Evolutionary conservation across 2,888 invertebrate genomes (phyloP).

Genomic region (Perizoma flavofasciatum): DNA sequence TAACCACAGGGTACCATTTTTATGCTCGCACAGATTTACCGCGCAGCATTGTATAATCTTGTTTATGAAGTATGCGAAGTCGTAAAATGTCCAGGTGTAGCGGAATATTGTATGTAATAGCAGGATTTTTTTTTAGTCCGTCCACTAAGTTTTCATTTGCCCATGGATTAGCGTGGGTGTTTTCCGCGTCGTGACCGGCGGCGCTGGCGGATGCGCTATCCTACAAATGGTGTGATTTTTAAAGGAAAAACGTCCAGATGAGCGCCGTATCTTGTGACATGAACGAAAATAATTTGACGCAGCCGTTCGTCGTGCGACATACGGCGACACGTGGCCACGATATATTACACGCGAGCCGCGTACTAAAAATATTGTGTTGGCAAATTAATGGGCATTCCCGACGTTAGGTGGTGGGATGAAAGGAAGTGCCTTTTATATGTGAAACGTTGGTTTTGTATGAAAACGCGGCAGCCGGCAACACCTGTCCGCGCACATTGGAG

Average conservation of each 20-base stretch:
- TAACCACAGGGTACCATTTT: slow-evolving; percentile 41
- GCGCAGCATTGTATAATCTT: slow-evolving; percentile 35
- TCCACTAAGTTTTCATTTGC: slow-evolving; percentile 14
- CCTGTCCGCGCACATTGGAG: slow-evolving; percentile 75
- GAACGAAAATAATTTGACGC: slow-evolving; percentile 84
- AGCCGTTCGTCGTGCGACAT: slow-evolving; percentile 81
- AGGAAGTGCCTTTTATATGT: slow-evolving; percentile 84
- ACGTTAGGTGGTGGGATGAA: slow-evolving; percentile 82
- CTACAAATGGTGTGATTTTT: slow-evolving; percentile 76
- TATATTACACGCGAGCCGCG: slow-evolving; percentile 83
- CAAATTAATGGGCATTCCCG: slow-evolving; percentile 84
- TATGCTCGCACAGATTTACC: slow-evolving; percentile 46
- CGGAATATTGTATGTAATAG: slow-evolving; percentile 28
- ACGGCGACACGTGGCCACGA: slow-evolving; percentile 83
- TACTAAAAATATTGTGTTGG: slow-evolving; percentile 85
- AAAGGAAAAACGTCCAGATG: slow-evolving; percentile 83
- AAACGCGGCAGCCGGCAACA: slow-evolving; percentile 81
- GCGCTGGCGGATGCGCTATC: slow-evolving; percentile 65
- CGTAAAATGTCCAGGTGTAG: slow-evolving; percentile 33
- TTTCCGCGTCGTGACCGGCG: slow-evolving; percentile 42
- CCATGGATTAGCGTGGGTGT: slow-evolving; percentile 33
- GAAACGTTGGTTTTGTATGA: slow-evolving; percentile 83
- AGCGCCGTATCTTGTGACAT: slow-evolving; percentile 82
- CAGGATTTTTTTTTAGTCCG: slow-evolving; percentile 24
- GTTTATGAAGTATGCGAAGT: slow-evolving; percentile 31